A percentile compares a stretch with the other conserved stretches of the same genome.
Conservation (phyloP, 2,797 vertebrate species). For the Staurois parvus region DNA sequence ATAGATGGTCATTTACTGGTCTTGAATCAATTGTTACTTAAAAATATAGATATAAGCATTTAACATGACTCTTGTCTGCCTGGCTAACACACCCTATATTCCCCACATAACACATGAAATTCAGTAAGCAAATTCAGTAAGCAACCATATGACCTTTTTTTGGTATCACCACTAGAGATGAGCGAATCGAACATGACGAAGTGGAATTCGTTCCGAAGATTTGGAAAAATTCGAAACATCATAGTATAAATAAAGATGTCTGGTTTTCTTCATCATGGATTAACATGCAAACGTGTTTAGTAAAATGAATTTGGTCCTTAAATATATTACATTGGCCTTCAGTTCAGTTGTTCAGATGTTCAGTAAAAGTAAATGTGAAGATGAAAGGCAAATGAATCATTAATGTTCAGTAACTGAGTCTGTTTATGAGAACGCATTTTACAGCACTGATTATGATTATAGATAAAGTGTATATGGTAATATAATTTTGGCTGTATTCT, state of each 20-base stretch:
- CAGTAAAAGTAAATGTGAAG: conserved; percentile 1
- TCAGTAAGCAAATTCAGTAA: too few species aligned
- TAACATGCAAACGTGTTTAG: conserved; percentile 33
- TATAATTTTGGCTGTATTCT: conserved; percentile 8
- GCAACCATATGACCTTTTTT: too few species aligned
- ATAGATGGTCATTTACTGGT: too few species aligned
- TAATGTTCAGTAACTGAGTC: conserved; percentile 19
- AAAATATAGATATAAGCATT: too few species aligned
- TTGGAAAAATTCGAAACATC: too few species aligned
- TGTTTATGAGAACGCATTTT: conserved; percentile 1
- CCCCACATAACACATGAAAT: too few species aligned
- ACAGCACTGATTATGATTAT: conserved; percentile 7
- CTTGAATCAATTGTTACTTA: too few species aligned
- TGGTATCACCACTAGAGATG: too few species aligned
- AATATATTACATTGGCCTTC: conserved; percentile 20
- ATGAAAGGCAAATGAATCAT: conserved; percentile 39
- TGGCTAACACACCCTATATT: too few species aligned
- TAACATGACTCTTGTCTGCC: too few species aligned
- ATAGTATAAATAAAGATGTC: conserved; percentile 44
- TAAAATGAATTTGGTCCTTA: conserved; percentile 13
- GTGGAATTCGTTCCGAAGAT: too few species aligned
- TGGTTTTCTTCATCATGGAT: conserved; percentile 36
- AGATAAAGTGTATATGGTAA: conserved; percentile 17
- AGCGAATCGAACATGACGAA: too few species aligned
- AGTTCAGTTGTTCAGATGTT: conserved; percentile 9